These are phyloP conservation scores for Leucophora obtusa DNA, from an alignment of 2,888 invertebrate genomes.

Conservation along the genomic window DNA sequence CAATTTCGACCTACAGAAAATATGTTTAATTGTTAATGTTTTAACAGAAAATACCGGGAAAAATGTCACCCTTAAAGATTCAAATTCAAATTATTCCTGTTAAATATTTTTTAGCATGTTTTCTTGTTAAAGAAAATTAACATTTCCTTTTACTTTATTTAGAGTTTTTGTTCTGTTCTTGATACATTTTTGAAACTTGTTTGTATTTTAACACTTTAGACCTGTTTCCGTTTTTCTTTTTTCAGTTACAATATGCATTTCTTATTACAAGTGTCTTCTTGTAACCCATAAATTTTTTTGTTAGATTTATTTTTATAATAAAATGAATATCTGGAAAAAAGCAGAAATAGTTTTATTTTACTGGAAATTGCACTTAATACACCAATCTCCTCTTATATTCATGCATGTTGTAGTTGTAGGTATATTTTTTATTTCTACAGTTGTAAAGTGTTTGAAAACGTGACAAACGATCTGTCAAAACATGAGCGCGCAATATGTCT, in stretches of 20 bases:
- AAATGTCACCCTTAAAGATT: too few relatives aligned
- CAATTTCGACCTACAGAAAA: too few relatives aligned
- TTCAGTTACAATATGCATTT: constrained; percentile 23
- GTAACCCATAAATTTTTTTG: constrained; percentile 54
- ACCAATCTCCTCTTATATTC: not conserved
- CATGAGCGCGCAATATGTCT: constrained; percentile 59
- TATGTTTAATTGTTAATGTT: too few relatives aligned
- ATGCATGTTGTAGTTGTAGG: constrained; percentile 4
- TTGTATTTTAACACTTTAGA: constrained; percentile 44
- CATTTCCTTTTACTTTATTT: constrained; percentile 6
- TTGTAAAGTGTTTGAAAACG: constrained; percentile 53
- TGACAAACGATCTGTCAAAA: constrained; percentile 64
- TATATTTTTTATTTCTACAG: constrained; percentile 5
- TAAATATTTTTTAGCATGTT: not conserved
- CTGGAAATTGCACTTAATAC: constrained; percentile 53
- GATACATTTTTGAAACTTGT: constrained; percentile 12
- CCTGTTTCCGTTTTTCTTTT: constrained; percentile 42
- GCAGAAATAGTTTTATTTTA: constrained; percentile 34
- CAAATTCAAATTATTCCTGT: not conserved
- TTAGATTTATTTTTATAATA: constrained; percentile 58
- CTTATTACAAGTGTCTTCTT: constrained; percentile 32
- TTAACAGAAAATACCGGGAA: too few relatives aligned
- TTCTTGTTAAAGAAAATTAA: not conserved
- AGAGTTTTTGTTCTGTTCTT: not conserved
- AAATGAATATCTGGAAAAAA: constrained; percentile 44